Percentiles rank a stretch among this genome's conserved stretches.
Conservation (phyloP, 2,797 vertebrate genomes). For the Neomorphus geoffroyi region DNA sequence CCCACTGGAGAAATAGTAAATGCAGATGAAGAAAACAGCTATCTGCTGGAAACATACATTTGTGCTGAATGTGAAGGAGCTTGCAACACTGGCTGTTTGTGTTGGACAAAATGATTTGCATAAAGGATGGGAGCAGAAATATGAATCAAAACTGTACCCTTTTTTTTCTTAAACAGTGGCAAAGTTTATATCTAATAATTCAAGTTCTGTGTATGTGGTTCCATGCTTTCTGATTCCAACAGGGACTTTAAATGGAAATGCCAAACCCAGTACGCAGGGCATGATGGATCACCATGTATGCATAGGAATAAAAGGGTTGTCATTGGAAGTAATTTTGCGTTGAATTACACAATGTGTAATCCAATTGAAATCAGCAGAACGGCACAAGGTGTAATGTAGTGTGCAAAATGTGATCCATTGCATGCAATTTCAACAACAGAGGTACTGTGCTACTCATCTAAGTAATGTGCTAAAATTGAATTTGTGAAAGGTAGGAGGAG, state of each 20-base stretch:
- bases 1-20: background rate
- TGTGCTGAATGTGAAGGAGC: background rate
- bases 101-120: background rate
- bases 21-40: background rate
- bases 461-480: slow-evolving; percentile 57
- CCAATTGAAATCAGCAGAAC: slow-evolving; percentile 69
- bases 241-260: slow-evolving; percentile 67
- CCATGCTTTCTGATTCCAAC: slow-evolving; percentile 64
- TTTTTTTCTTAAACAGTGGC: slow-evolving; percentile 1
- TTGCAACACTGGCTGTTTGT: background rate
- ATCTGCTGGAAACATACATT: background rate
- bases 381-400: slow-evolving; percentile 68
- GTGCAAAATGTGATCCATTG: slow-evolving; percentile 61
- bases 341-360: slow-evolving; percentile 73
- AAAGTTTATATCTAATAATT: slow-evolving; percentile 56
- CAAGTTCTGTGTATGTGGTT: slow-evolving; percentile 48
- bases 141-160: background rate
- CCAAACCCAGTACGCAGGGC: slow-evolving; percentile 31
- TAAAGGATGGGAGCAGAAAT: background rate
- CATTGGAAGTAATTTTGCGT: slow-evolving; percentile 69
- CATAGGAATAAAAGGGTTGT: slow-evolving; percentile 66
- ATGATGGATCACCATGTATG: slow-evolving; percentile 71
- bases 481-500: slow-evolving; percentile 39
- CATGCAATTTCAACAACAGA: slow-evolving; percentile 45
- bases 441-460: slow-evolving; percentile 21